Evolutionary conservation across 2,113 vertebrate genomes (phyloP), one percentile per base, ranked within the genome.

Genomic region (Crotalus viridis): DNA sequence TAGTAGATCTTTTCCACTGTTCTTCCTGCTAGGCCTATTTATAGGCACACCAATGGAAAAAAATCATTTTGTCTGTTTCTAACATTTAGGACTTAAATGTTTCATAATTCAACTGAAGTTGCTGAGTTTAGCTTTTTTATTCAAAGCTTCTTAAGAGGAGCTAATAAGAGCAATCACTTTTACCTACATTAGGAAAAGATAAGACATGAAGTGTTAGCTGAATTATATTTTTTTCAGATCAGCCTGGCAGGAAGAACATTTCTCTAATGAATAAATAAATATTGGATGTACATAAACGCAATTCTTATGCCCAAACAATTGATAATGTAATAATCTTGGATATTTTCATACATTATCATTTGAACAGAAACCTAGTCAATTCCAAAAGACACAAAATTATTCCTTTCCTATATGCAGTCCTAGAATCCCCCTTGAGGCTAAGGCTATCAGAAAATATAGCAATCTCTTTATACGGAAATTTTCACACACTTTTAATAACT

Each of bases 401-500:
- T 93, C 91, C 89, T 96, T 97, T 97, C 97, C 96, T 97, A 95
- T 89, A 96, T 96, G 95, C 95, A 96, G 97, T 97, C 96, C 95
- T 91, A 97, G 93, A 92, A 96, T 94, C 89, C 94, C 95, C 96
- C 96, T 95, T 87, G 87, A 97, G 95, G 94, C 94, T 94, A 95
- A 21, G 93, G 94, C 95, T 96, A 96, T 97, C 96, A 97, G 94
- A 97, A 97, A 96, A 95, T 94, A 97, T 96, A 96, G 94, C 2
- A 93, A 96, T 94, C 93, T 94, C 93, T 95, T 97, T 97, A 95
- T 97, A 96, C 96, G 93, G 93, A 97, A 98, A 97, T 93, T 91
- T 3, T 91, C 97, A 96, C 94, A 96, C 93, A 95, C 96, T 97
- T 97, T 97, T 96, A 97, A 94, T 98, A 97, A 98, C 94, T 96